These are phyloP conservation scores for Onychorhynchus coronatus DNA, from an alignment of 2,113 vertebrate genomes.

Conservation along the genomic window DNA sequence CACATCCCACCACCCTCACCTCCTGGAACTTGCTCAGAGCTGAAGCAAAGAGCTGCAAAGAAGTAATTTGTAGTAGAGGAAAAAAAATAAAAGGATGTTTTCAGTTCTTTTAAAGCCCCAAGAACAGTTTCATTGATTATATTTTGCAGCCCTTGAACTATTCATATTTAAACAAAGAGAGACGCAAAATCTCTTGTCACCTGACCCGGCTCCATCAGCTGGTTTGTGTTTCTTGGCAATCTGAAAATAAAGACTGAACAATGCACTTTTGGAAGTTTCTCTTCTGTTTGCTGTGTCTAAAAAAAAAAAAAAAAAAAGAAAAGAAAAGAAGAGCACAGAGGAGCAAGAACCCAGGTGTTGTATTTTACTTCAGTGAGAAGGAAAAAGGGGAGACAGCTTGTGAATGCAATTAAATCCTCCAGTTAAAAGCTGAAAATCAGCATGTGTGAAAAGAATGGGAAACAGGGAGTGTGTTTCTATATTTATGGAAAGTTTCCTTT, in stretches of 20 bases:
- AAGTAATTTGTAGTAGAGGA: not conserved
- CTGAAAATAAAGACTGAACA: not conserved
- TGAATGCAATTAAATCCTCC: conserved; percentile 3
- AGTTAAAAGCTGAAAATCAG: not conserved
- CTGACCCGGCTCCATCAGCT: not conserved
- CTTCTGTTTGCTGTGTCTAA: not conserved
- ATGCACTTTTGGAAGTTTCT: not conserved
- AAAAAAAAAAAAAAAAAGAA: not conserved
- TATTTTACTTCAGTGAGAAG: not conserved
- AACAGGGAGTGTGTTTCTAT: not conserved
- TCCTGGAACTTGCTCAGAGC: not conserved
- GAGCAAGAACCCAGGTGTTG: not conserved
- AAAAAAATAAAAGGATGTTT: not conserved
- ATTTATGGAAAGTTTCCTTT: conserved; percentile 12
- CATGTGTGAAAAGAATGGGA: not conserved
- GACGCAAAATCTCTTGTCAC: not conserved
- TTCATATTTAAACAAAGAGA: not conserved
- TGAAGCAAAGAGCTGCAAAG: not conserved
- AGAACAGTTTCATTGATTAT: not conserved
- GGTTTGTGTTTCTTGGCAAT: not conserved
- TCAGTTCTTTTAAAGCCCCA: not conserved
- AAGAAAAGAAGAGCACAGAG: no score
- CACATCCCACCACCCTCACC: not conserved
- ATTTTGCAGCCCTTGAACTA: not conserved
- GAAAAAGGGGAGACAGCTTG: not conserved